Conservation (phyloP, 2,888 invertebrate species). For the Kryphioiulus occultus region DNA sequence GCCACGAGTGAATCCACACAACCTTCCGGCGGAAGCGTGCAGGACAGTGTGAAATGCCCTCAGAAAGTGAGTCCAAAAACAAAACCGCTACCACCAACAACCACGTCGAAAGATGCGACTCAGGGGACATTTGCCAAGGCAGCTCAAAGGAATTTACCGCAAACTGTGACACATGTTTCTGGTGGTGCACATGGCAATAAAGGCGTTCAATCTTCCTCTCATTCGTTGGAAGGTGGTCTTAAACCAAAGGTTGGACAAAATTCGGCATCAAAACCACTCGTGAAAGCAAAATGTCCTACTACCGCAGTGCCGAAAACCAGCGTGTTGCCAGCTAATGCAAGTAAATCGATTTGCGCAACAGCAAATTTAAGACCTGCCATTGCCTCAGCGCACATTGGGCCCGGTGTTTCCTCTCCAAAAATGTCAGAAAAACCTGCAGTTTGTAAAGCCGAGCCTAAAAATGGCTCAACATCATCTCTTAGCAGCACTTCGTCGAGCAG, state of each 20-base stretch:
- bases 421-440: neutral
- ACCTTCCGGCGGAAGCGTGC: neutral
- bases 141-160: neutral
- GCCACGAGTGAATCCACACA: neutral
- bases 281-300: neutral
- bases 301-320: neutral
- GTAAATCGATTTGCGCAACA: neutral
- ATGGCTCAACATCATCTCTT: conserved; percentile 58
- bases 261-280: neutral
- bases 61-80: neutral
- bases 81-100: neutral
- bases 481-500: conserved; percentile 58
- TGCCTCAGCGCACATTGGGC: neutral
- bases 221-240: neutral
- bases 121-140: neutral
- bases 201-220: neutral
- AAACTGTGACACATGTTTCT: neutral
- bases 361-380: neutral
- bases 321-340: neutral
- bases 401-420: neutral
- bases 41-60: neutral
- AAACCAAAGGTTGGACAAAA: neutral
- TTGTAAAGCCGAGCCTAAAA: conserved; percentile 52
- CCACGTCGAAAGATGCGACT: neutral
- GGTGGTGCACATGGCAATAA: neutral